Evolutionary conservation across 2,797 vertebrate species (phyloP).

Genomic region (Acanthopagrus latus): DNA sequence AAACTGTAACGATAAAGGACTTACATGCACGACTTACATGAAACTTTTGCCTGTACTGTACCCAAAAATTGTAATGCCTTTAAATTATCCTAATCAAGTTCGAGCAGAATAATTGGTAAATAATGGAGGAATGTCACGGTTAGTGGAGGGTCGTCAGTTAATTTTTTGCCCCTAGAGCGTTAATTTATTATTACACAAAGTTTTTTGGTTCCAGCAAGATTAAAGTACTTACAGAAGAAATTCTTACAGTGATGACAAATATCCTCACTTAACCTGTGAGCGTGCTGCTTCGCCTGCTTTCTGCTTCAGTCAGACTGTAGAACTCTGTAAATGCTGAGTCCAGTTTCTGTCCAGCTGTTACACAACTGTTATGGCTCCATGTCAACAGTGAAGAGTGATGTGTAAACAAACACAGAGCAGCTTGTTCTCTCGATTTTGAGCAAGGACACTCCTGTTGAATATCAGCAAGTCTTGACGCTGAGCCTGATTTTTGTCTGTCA

Average conservation of each 20-base stretch:
- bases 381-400: constrained; percentile 9
- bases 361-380: constrained; percentile 2
- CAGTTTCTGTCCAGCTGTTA: constrained; percentile 2
- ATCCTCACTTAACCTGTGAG: background rate
- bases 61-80: background rate
- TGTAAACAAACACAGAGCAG: constrained; percentile 17
- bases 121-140: too few relatives aligned
- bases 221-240: background rate
- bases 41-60: too few relatives aligned
- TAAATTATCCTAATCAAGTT: background rate
- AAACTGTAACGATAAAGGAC: background rate
- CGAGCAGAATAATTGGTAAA: too few relatives aligned
- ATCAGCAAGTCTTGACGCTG: background rate
- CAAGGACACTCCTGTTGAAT: background rate
- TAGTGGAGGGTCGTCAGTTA: too few relatives aligned
- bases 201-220: background rate
- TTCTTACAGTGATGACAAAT: background rate
- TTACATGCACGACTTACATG: background rate
- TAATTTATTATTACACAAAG: background rate
- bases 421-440: constrained; percentile 1
- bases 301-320: background rate
- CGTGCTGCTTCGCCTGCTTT: background rate
- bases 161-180: too few relatives aligned
- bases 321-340: background rate
- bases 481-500: background rate